phyloP scores from a whole-genome alignment of 2,797 vertebrate genomes.

The Gephyroberyx darwinii region DNA sequence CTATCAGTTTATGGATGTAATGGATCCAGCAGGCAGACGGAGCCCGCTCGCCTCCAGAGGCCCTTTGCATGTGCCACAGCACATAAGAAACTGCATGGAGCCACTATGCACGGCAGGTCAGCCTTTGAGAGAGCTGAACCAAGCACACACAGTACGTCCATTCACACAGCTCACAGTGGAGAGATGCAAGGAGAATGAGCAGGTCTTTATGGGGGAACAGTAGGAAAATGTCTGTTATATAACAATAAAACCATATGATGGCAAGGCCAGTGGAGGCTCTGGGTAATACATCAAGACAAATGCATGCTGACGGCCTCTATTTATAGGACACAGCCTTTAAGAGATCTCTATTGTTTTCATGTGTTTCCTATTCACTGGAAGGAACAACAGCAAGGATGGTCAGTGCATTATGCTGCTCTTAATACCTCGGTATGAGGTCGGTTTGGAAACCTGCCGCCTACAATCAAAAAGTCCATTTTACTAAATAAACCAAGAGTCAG shows the following conservation, averaged over 20 bases:
- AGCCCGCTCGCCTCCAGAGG: constrained; percentile 54
- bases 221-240: constrained; percentile 38
- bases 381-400: constrained; percentile 1
- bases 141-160: constrained; percentile 38
- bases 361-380: constrained; percentile 8
- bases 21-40: constrained; percentile 59
- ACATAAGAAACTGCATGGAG: constrained; percentile 43
- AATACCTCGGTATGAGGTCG: constrained; percentile 3
- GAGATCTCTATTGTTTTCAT: constrained; percentile 14
- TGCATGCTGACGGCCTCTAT: not conserved
- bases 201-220: constrained; percentile 41
- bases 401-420: not conserved
- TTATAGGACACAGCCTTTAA: not conserved
- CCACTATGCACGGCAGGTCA: constrained; percentile 13
- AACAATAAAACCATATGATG: constrained; percentile 35
- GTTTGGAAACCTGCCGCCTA: constrained; percentile 10
- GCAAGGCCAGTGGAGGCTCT: not conserved
- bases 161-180: constrained; percentile 53
- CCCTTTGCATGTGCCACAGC: constrained; percentile 43
- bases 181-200: constrained; percentile 29
- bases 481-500: not conserved
- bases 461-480: constrained; percentile 1
- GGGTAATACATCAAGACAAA: constrained; percentile 1
- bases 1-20: constrained; percentile 69
- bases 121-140: constrained; percentile 38